phyloP scores from a whole-genome alignment of 2,888 invertebrate genomes.

The Parascotia fuliginaria region DNA sequence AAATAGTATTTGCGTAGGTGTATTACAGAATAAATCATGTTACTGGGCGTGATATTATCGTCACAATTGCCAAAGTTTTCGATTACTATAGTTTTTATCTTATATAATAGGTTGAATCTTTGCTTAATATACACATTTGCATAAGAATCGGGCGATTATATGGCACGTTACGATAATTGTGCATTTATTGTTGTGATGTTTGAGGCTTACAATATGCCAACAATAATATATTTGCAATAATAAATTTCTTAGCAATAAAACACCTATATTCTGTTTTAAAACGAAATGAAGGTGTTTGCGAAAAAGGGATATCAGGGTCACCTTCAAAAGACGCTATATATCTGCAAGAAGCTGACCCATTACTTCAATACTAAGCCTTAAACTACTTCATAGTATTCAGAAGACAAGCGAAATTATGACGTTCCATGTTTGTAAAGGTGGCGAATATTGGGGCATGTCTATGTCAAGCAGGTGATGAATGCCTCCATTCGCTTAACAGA shows the following conservation, averaged over 20 bases:
- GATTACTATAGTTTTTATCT: constrained; percentile 3
- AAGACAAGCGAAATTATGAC: too few species aligned
- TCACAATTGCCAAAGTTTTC: constrained; percentile 1
- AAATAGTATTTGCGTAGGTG: background rate
- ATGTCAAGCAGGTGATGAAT: too few species aligned
- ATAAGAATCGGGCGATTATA: constrained; percentile 37
- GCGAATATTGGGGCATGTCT: too few species aligned
- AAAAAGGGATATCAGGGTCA: too few species aligned
- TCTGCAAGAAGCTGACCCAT: too few species aligned
- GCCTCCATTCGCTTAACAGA: too few species aligned
- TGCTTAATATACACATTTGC: constrained; percentile 49
- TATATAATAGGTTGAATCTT: constrained; percentile 53
- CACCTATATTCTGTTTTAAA: background rate
- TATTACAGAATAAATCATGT: background rate
- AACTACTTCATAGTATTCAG: too few species aligned
- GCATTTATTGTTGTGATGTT: constrained; percentile 9
- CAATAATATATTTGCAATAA: background rate
- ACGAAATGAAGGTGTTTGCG: too few species aligned
- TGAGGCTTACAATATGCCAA: background rate
- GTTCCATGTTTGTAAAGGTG: too few species aligned
- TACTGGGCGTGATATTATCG: background rate
- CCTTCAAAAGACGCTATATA: too few species aligned
- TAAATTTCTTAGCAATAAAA: background rate
- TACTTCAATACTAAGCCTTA: too few species aligned
- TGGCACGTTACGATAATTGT: constrained; percentile 24